These are phyloP conservation scores for Platyrinchus mystaceus DNA, from an alignment of 2,797 vertebrate species.

Conservation along the genomic window DNA sequence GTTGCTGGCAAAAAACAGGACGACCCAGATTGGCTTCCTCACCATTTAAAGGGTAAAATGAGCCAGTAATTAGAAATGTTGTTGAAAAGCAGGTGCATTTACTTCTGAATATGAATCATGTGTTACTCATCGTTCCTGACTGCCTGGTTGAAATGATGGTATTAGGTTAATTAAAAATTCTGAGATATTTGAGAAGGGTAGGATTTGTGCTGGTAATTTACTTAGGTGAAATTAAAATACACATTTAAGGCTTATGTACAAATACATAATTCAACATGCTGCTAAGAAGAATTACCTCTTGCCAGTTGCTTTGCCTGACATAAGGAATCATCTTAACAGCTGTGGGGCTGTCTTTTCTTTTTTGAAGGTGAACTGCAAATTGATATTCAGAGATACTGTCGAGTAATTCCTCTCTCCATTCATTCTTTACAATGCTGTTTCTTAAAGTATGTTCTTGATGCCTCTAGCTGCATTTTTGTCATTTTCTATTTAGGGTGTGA, in stretches of 20 bases:
- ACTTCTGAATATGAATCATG: slow-evolving; percentile 1
- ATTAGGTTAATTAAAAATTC: slow-evolving; percentile 53
- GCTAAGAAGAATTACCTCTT: slow-evolving; percentile 8
- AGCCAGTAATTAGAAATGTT: neutral
- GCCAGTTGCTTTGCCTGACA: neutral
- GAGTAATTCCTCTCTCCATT: neutral
- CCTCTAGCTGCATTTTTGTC: neutral
- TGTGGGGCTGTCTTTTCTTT: neutral
- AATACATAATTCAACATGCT: slow-evolving; percentile 32
- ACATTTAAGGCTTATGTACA: slow-evolving; percentile 15
- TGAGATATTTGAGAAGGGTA: neutral
- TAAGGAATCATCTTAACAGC: neutral
- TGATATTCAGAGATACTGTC: neutral
- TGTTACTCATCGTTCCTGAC: neutral
- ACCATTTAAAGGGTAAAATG: neutral
- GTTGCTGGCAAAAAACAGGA: neutral
- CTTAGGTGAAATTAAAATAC: slow-evolving; percentile 43
- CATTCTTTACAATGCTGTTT: neutral
- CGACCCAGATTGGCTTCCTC: slow-evolving; percentile 24
- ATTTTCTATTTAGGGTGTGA: neutral
- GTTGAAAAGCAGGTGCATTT: slow-evolving; percentile 38
- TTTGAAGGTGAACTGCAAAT: neutral
- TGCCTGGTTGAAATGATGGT: slow-evolving; percentile 13
- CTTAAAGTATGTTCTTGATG: neutral
- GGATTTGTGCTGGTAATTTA: slow-evolving; percentile 27